Percentiles rank a stretch among this genome's conserved stretches.
Evolutionary conservation across 2,113 vertebrate species (phyloP).

Genomic region (Phaetusa simplex): DNA sequence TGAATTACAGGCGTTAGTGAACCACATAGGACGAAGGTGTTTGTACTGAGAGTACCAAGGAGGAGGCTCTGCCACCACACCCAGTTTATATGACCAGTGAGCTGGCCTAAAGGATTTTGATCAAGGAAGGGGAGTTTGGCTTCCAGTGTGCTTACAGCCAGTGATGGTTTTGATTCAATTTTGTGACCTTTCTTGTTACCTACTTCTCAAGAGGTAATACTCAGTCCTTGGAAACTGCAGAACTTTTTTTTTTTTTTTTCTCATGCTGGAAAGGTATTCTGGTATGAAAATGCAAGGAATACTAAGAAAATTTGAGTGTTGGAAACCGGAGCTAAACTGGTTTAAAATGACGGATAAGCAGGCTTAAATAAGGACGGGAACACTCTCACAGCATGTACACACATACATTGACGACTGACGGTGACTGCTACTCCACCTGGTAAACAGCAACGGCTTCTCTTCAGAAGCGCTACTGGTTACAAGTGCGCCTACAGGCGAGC

Average conservation of each 20-base stretch:
- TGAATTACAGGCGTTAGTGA: not conserved
- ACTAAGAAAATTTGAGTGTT: not conserved
- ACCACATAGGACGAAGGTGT: not conserved
- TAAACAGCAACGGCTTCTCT: not conserved
- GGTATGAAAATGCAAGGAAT: not conserved
- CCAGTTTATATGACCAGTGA: not conserved
- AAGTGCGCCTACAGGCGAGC: not conserved
- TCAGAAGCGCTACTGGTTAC: not conserved
- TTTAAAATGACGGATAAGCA: not conserved
- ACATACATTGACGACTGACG: accelerated
- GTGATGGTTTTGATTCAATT: not conserved
- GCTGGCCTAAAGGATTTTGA: not conserved
- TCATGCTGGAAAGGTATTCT: not conserved
- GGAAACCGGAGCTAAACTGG: not conserved
- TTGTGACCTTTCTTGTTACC: not conserved
- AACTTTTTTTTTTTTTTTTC: not conserved
- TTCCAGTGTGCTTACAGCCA: not conserved
- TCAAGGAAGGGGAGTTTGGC: not conserved
- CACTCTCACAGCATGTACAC: accelerated
- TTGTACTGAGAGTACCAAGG: not conserved
- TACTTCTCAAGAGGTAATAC: not conserved
- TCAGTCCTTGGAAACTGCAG: not conserved
- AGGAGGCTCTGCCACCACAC: not conserved
- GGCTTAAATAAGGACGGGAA: not conserved
- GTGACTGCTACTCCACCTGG: no score